These are phyloP conservation scores for Bactericera cockerelli DNA, from an alignment of 1,140 invertebrate genomes.

Conservation along the genomic window DNA sequence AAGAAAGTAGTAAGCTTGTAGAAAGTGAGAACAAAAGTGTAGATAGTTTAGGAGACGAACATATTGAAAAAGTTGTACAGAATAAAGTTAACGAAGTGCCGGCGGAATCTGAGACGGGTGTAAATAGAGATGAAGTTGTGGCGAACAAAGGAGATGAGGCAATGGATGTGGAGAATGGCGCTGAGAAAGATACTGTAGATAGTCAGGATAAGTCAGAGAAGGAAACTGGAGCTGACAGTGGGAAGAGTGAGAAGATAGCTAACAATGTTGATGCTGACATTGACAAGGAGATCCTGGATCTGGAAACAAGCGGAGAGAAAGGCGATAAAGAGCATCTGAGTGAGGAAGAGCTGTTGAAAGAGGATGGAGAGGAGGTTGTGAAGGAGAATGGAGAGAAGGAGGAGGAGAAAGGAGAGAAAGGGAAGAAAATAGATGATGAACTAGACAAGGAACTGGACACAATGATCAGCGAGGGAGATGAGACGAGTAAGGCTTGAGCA, in stretches of 20 bases:
- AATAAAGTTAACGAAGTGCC: no score
- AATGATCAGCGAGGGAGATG: background rate
- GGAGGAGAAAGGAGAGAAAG: background rate
- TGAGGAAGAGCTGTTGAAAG: slow-evolving; percentile 10
- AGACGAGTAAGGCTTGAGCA: background rate
- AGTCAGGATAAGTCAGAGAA: no score
- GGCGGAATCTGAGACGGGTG: no score
- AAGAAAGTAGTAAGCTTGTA: no score
- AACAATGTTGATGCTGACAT: background rate
- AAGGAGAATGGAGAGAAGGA: background rate
- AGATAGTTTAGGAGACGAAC: no score
- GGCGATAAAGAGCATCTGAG: slow-evolving; percentile 20
- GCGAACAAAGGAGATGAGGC: no score
- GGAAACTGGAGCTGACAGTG: no score
- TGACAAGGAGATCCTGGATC: background rate
- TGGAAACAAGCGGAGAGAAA: slow-evolving; percentile 3
- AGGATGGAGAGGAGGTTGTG: background rate
- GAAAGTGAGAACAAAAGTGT: no score
- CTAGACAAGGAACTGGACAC: background rate
- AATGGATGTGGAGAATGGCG: no score
- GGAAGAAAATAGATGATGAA: background rate
- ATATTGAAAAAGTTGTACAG: no score
- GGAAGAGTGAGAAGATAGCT: background rate
- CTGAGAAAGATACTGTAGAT: no score
- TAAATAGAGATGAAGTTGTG: no score